These are phyloP conservation scores for Teleopsis dalmanni DNA, from an alignment of 1,140 invertebrate genomes.

Conservation along the genomic window DNA sequence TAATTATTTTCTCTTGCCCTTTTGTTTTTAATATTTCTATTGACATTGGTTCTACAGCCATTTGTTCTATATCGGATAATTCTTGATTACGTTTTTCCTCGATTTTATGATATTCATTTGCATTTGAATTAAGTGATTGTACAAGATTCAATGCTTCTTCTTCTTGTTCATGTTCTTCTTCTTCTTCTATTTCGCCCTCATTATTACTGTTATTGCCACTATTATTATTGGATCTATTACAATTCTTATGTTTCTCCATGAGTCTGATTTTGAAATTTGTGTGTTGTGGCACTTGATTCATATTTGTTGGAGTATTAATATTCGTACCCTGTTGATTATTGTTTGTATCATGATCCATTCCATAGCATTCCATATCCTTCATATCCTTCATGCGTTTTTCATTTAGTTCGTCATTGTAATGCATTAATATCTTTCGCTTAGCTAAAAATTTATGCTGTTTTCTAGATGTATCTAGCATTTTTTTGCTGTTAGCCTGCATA, in stretches of 20 bases:
- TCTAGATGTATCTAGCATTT: constrained; percentile 38
- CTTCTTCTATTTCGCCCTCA: neutral
- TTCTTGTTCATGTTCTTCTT: neutral
- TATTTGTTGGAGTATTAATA: constrained; percentile 20
- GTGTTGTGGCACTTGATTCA: constrained; percentile 10
- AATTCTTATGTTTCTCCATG: constrained; percentile 10
- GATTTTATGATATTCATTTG: neutral
- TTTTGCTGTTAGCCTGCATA: constrained; percentile 36
- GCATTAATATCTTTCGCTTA: constrained; percentile 42
- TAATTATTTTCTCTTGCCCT: no score
- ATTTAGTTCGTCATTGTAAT: constrained; percentile 37
- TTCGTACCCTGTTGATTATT: constrained; percentile 21
- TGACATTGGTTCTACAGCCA: no score
- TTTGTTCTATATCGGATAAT: no score
- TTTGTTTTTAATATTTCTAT: no score
- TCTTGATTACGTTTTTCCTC: neutral
- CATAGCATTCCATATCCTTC: constrained; percentile 20
- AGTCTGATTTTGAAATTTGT: constrained; percentile 8
- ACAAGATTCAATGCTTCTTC: constrained; percentile 9
- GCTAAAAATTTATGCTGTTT: constrained; percentile 44
- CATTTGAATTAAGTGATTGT: no score
- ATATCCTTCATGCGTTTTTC: constrained; percentile 39
- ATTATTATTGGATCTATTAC: constrained; percentile 1
- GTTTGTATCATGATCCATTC: constrained; percentile 21
- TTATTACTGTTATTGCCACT: neutral